These are phyloP conservation scores for Natator depressus DNA, from an alignment of 2,113 vertebrate species.

Conservation along the genomic window DNA sequence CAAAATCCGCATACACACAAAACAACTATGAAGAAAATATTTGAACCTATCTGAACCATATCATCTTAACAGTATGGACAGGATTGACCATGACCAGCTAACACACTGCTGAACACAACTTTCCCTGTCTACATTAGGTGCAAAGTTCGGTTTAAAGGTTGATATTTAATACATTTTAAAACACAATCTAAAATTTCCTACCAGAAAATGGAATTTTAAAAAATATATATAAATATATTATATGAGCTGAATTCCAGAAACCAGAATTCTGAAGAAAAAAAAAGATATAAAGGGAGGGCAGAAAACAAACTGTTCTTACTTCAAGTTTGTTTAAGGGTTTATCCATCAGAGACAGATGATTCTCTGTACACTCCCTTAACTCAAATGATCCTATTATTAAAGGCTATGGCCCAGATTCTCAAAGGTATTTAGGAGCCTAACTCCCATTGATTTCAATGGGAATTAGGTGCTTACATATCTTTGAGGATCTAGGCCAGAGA, in stretches of 20 bases:
- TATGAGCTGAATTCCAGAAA: neutral
- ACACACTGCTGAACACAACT: neutral
- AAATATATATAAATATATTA: no score
- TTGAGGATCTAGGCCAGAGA: fast-evolving
- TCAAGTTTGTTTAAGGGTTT: neutral
- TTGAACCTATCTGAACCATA: neutral
- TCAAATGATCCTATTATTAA: neutral
- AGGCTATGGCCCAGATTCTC: no score
- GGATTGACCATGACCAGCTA: neutral
- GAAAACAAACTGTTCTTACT: neutral
- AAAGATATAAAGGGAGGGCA: neutral
- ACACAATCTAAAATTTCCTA: neutral
- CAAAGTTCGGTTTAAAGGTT: neutral
- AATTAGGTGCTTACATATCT: neutral
- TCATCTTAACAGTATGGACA: neutral
- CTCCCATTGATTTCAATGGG: neutral
- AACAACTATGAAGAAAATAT: neutral
- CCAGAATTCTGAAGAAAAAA: neutral
- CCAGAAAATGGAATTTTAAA: no score
- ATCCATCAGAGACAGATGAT: neutral
- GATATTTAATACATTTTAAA: neutral
- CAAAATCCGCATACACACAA: neutral
- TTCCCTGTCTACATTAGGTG: neutral
- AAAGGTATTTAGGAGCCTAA: neutral
- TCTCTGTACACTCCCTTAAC: neutral